These are phyloP conservation scores for Dromas ardeola DNA, from an alignment of 2,113 vertebrate genomes.

Conservation along the genomic window DNA sequence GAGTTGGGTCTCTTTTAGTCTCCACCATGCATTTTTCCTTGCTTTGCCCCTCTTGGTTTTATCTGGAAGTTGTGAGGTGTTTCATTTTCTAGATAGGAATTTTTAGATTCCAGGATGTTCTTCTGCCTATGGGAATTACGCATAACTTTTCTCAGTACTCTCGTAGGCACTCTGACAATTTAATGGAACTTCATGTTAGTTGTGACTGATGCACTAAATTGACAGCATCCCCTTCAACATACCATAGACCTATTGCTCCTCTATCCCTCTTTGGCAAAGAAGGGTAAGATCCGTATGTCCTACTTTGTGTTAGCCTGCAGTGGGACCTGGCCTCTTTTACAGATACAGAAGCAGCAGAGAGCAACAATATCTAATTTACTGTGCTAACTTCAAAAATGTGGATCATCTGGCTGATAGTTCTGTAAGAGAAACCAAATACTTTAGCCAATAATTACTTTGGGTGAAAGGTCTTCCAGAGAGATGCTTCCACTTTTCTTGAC, in stretches of 20 bases:
- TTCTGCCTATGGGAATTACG: neutral
- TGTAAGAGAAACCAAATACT: neutral
- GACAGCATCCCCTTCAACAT: neutral
- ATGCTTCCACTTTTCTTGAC: neutral
- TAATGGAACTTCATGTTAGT: neutral
- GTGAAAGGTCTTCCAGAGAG: neutral
- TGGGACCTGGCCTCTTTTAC: neutral
- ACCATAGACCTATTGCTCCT: neutral
- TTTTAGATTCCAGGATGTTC: neutral
- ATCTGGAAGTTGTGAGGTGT: neutral
- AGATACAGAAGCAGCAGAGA: neutral
- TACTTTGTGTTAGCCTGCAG: neutral
- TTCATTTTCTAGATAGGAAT: neutral
- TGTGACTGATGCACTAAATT: accelerated
- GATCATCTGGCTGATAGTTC: neutral
- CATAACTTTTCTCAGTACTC: neutral
- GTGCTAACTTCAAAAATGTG: neutral
- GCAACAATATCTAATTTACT: neutral
- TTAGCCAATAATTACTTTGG: neutral
- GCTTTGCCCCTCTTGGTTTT: neutral
- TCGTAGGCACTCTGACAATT: neutral
- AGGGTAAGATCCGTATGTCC: neutral
- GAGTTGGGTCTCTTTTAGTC: neutral
- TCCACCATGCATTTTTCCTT: neutral
- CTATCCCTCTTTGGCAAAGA: neutral